Evolutionary conservation across 2,797 vertebrate genomes (phyloP), one percentile per base, ranked within the genome.

Genomic region (Lithobates sylvaticus): DNA sequence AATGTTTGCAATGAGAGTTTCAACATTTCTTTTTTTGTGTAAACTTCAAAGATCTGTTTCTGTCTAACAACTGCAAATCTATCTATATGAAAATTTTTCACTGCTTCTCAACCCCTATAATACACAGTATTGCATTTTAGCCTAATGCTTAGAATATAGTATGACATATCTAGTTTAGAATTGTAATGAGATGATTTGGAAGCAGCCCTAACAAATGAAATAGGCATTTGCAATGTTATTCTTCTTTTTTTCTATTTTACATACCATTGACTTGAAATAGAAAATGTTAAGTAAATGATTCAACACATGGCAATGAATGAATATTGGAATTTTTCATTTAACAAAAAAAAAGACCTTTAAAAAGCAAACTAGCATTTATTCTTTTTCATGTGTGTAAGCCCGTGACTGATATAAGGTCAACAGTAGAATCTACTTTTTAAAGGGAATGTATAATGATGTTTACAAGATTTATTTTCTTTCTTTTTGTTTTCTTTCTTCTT

Each of bases 171-270:
- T 80, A 84, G 81, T 84, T 87, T 87, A 76, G 76, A 80, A 87
- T 84, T 79, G 81, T 87, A 87, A 87, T 87, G 86, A 87, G 86
- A 87, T 87, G 86, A 87, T 87, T 87, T 87, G 76, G 76, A 87
- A 75, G 70, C 42, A 69, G 76, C 77, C 44, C 76, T 76, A 76
- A 79, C 81, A 87, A 87, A 87, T 84, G 69, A 68, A 84, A 87
- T 70, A 69, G 81, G 76, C 71, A 76, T 84, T 87, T 73, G 78
- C 71, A 70, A 70, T 84, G 81, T 84, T 87, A 75, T 84, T 87
- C 69, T 83, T 83, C 23, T 50, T 67, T 50, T 65, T 71, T 75
- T 73, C 80, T 78, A 78, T 78, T 78, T 79, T 83, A 71, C 85
- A 82, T 86, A 76, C 64, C 79, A 67, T 74, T 67, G 36, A 67